Conservation (phyloP, 2,888 invertebrate species). For the Ptilodon capucinus region DNA sequence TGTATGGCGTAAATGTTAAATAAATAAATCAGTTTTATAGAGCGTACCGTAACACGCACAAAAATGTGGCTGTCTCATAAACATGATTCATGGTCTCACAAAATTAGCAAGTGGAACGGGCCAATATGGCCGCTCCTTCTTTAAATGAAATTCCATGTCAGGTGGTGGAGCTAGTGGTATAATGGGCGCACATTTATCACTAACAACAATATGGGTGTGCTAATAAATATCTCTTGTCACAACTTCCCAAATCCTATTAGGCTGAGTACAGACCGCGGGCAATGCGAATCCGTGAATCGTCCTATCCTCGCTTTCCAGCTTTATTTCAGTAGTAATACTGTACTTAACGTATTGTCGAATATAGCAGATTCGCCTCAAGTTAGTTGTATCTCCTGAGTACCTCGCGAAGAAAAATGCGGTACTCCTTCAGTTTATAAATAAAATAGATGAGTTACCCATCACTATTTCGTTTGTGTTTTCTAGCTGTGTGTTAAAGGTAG, state of each 20-base stretch:
- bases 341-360: too few relatives aligned
- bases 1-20: conserved; percentile 38
- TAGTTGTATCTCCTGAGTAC: too few relatives aligned
- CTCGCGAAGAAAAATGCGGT: too few relatives aligned
- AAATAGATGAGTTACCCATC: too few relatives aligned
- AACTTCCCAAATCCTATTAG: conserved; percentile 52
- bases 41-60: conserved; percentile 49
- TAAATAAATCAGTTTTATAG: conserved; percentile 55
- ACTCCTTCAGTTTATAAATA: too few relatives aligned
- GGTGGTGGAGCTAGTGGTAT: conserved; percentile 53
- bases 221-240: conserved; percentile 71
- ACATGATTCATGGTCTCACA: conserved; percentile 64
- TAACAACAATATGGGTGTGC: conserved; percentile 60
- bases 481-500: too few relatives aligned
- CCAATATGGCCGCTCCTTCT: conserved; percentile 59
- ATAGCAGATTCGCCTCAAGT: too few relatives aligned
- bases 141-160: conserved; percentile 79
- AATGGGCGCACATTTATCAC: conserved; percentile 68
- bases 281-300: not conserved
- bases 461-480: too few relatives aligned
- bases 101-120: conserved; percentile 65
- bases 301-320: not conserved
- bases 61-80: conserved; percentile 68
- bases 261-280: not conserved
- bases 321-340: not conserved